Conservation (phyloP, 2,797 vertebrate species). For the Rhynchotus rufescens region DNA sequence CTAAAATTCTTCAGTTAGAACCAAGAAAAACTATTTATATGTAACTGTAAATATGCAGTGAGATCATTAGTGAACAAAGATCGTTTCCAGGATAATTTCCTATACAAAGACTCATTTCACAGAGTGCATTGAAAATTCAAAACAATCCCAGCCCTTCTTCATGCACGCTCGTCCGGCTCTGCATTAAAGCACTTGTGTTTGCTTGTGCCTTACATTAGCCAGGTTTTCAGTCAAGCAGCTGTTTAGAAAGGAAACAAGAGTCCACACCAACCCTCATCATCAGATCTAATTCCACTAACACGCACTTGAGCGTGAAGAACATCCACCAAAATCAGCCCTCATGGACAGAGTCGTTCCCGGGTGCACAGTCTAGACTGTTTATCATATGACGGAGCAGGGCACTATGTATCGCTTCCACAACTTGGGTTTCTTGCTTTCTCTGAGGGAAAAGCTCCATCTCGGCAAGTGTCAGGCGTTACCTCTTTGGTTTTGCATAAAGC, state of each 20-base stretch:
- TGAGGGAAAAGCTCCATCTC: neutral
- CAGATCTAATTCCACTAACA: neutral
- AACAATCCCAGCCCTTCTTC: neutral
- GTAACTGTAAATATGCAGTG: neutral
- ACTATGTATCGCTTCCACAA: rapidly evolving
- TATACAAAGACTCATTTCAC: neutral
- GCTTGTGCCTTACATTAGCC: neutral
- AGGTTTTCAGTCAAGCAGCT: neutral
- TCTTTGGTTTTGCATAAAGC: neutral
- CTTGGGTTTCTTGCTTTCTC: neutral
- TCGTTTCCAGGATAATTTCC: neutral
- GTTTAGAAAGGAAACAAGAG: neutral
- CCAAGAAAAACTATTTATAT: constrained; percentile 19
- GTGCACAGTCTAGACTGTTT: too few species aligned
- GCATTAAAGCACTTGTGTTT: neutral
- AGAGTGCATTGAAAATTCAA: neutral
- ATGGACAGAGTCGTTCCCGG: neutral
- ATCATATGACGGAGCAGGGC: rapidly evolving
- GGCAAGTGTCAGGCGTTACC: neutral
- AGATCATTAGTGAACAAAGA: neutral
- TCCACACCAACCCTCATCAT: neutral
- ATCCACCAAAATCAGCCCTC: neutral
- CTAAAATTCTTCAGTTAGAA: constrained; percentile 22
- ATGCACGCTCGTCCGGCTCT: neutral
- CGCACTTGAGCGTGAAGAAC: neutral